A percentile compares a stretch with the other conserved stretches of the same genome.
Evolutionary conservation across 2,888 invertebrate genomes (phyloP).

Genomic region (Hedya salicella): DNA sequence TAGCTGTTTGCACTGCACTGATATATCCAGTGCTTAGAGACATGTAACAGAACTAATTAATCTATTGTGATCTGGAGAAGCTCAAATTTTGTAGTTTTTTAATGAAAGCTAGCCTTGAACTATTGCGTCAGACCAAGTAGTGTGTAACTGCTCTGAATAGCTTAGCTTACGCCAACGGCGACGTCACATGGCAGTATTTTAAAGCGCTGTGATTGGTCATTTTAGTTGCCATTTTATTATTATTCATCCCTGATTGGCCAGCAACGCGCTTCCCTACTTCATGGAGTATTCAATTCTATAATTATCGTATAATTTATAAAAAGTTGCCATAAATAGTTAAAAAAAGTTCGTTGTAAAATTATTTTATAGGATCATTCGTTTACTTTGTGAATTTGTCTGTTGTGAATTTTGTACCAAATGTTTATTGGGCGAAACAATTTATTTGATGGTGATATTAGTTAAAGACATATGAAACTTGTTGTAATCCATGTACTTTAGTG

Average conservation of each 20-base stretch:
- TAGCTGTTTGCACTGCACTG: slow-evolving; percentile 20
- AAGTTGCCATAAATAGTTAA: slow-evolving; percentile 68
- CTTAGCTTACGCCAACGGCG: slow-evolving; percentile 51
- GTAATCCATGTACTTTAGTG: slow-evolving; percentile 64
- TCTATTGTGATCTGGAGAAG: slow-evolving; percentile 55
- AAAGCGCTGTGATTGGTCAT: background rate
- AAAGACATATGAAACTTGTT: slow-evolving; percentile 67
- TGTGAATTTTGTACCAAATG: slow-evolving; percentile 68
- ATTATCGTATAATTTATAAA: slow-evolving; percentile 44
- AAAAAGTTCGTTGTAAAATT: slow-evolving; percentile 59
- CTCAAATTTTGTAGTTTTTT: slow-evolving; percentile 75
- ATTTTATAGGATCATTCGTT: slow-evolving; percentile 59
- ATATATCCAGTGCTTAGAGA: slow-evolving; percentile 36
- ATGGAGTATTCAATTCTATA: slow-evolving; percentile 46
- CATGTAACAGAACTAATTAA: slow-evolving; percentile 40
- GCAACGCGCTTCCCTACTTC: slow-evolving; percentile 43
- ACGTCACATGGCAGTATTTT: slow-evolving; percentile 9
- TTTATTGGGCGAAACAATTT: slow-evolving; percentile 65
- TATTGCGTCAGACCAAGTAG: slow-evolving; percentile 67
- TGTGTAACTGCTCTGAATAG: slow-evolving; percentile 44
- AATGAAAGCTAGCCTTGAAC: slow-evolving; percentile 50
- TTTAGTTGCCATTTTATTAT: background rate
- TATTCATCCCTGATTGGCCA: slow-evolving; percentile 9
- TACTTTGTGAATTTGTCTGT: slow-evolving; percentile 63
- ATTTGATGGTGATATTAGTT: slow-evolving; percentile 78